Base-by-base conservation (phyloP, 2,888 invertebrate genomes). In the Pogonocherus hispidulus region DNA sequence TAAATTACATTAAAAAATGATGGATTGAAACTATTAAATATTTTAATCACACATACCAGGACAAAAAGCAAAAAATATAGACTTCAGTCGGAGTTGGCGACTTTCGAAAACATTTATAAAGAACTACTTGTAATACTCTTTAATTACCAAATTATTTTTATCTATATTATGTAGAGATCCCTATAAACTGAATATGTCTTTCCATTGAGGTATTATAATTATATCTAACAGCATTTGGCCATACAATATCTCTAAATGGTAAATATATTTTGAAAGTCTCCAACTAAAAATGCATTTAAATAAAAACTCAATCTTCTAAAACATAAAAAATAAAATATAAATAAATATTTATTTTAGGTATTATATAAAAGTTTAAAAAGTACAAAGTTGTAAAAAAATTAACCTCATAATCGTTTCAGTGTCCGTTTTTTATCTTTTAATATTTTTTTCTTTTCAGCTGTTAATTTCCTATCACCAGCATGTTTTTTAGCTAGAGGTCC, bases 371-470 rank as follows among this genome's bases (percentile, higher is more conserved):
- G 64, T 65, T 41, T 65, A 66, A 66, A 71, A 69, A 56, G 23
- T 63, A 63, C 41, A 64, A 64, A 57, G 49, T 63, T 27, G 47
- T 59, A 59, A 59, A 59, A 47, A 44, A 19, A 64, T 57, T 64
- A 65, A 51, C 62, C 80, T 94, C 93, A 95, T 91, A 95, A 92
- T 87, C 95, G 89, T 86, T 95, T 95, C 64, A 95, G 88, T 75
- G 93, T 93, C 86, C 94, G 91, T 85, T 94, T 95, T 85, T 94
- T 94, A 81, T 95, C 94, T 87, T 94, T 94, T 78, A 92, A 86
- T 78, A 92, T 87, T 83, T 92, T 91, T 82, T 92, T 92, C 83
- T 91, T 92, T 77, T 92, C 92, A 20, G 91, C 91, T 11, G 90
- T 84, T 65, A 90, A 84, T 75, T 81, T 82, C 86, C 92, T 94